Evolutionary conservation across 2,113 vertebrate genomes (phyloP).

Genomic region (Larimichthys crocea): DNA sequence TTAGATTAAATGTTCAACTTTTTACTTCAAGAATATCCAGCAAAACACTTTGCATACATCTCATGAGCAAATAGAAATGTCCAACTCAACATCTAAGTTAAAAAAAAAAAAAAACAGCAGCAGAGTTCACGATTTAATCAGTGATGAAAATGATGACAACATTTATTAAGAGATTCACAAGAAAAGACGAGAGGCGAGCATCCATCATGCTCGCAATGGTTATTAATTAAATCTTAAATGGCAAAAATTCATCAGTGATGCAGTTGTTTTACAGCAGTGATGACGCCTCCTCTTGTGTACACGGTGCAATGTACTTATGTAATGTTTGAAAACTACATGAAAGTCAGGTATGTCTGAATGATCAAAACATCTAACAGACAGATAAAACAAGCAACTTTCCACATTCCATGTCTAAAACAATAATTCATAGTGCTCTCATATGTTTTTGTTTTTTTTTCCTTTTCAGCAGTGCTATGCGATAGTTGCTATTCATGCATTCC

Average conservation of each 20-base stretch:
- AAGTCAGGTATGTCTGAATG: background rate
- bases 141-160: background rate
- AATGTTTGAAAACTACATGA: constrained; percentile 2
- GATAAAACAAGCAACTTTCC: too few species aligned
- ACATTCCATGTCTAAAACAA: too few species aligned
- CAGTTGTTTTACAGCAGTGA: background rate
- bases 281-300: background rate
- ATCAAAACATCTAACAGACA: background rate
- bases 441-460: too few species aligned
- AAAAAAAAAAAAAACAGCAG: background rate
- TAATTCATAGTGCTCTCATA: too few species aligned
- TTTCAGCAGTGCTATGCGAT: too few species aligned
- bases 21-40: background rate
- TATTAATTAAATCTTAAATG: constrained; percentile 11
- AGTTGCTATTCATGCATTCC: background rate
- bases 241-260: background rate
- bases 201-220: background rate
- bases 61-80: background rate
- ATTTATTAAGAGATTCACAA: background rate
- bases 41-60: background rate
- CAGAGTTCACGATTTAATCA: background rate
- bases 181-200: background rate
- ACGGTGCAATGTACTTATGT: too few species aligned
- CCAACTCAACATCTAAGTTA: background rate
- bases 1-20: background rate